phyloP scores from a whole-genome alignment of 2,797 vertebrate species.

The Labeo calbasu region DNA sequence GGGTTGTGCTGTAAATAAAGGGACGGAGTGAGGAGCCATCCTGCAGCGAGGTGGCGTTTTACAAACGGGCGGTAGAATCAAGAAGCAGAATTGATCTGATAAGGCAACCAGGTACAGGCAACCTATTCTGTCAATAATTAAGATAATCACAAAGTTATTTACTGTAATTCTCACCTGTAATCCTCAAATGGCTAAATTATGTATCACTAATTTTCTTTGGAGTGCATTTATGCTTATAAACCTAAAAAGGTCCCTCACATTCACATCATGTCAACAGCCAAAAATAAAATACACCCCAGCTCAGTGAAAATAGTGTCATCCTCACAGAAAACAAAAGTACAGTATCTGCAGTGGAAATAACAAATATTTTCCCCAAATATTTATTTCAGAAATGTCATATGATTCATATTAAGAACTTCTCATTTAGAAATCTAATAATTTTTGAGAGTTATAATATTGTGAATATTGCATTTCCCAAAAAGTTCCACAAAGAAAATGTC shows the following conservation, averaged over 20 bases:
- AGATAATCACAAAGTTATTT: not conserved
- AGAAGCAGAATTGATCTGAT: conserved; percentile 32
- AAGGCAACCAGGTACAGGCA: not conserved
- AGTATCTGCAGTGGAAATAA: not conserved
- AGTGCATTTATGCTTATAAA: not conserved
- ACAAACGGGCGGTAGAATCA: conserved; percentile 9
- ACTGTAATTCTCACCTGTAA: no score
- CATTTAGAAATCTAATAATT: not conserved
- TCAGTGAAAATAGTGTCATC: not conserved
- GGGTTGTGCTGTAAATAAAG: conserved; percentile 25
- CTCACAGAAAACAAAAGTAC: not conserved
- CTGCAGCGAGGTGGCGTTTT: not conserved
- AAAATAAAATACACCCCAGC: not conserved
- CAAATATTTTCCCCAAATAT: not conserved
- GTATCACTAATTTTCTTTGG: not conserved
- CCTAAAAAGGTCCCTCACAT: not conserved
- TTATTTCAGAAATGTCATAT: not conserved
- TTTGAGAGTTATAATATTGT: not conserved
- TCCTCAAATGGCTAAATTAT: not conserved
- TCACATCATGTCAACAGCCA: not conserved
- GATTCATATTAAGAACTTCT: not conserved
- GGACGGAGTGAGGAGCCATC: not conserved
- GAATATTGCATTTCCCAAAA: not conserved
- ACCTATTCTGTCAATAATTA: not conserved
- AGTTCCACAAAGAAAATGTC: conserved; percentile 24